Evolutionary conservation across 2,888 invertebrate species (phyloP).

Genomic region (Phortica okadai): DNA sequence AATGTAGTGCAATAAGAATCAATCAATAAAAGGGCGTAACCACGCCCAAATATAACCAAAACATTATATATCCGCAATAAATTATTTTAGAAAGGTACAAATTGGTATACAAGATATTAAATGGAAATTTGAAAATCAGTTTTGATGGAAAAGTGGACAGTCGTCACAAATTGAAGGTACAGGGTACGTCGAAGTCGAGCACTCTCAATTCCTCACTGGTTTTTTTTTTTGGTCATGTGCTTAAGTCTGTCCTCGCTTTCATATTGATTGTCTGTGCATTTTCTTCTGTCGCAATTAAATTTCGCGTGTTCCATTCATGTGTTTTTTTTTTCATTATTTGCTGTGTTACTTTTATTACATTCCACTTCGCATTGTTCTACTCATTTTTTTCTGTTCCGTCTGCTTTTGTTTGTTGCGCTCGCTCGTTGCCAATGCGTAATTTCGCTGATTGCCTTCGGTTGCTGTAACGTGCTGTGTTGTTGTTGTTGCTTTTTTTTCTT

Average conservation of each 20-base stretch:
- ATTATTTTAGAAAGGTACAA: too few species aligned
- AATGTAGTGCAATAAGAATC: too few species aligned
- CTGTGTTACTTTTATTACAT: not conserved
- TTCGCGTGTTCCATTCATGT: not conserved
- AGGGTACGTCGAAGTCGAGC: too few species aligned
- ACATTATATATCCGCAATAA: too few species aligned
- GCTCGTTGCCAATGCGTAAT: not conserved
- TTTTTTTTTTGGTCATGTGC: too few species aligned
- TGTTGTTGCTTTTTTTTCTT: conserved; percentile 9
- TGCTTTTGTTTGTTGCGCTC: not conserved
- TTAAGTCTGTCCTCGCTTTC: not conserved
- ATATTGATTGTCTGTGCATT: conserved; percentile 12
- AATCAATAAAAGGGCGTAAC: too few species aligned
- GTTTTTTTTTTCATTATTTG: not conserved
- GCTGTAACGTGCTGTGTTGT: not conserved
- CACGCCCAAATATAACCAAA: too few species aligned
- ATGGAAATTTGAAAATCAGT: too few species aligned
- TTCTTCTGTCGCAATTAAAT: conserved; percentile 8
- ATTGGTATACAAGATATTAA: too few species aligned
- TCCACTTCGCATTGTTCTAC: not conserved
- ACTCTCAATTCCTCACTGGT: too few species aligned
- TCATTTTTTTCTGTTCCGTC: not conserved
- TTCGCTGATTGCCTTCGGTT: not conserved
- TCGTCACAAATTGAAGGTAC: too few species aligned
- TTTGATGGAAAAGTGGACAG: too few species aligned